Evolutionary conservation across 2,888 invertebrate genomes (phyloP).

Genomic region (Odiellus spinosus): DNA sequence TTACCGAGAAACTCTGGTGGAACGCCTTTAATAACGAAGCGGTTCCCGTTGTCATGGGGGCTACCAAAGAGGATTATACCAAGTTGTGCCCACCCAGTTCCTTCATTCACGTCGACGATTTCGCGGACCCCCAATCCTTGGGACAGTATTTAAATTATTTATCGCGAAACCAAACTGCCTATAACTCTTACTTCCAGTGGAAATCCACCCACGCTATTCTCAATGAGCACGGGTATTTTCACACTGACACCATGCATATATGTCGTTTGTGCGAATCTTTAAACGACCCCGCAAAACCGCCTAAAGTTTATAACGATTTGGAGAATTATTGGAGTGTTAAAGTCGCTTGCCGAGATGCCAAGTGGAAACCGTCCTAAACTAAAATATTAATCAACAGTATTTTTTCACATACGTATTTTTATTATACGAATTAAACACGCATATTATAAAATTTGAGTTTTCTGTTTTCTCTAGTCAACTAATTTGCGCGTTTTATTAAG

Average conservation of each 20-base stretch:
- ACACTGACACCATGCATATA: constrained; percentile 41
- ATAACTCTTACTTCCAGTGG: constrained; percentile 20
- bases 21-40: constrained; percentile 37
- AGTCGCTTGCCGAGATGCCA: constrained; percentile 9
- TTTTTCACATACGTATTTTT: no score
- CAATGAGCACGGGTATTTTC: constrained; percentile 53
- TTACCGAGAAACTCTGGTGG: constrained; percentile 53
- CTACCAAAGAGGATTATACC: constrained; percentile 33
- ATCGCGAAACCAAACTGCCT: constrained; percentile 13
- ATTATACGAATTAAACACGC: no score
- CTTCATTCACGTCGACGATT: constrained; percentile 41
- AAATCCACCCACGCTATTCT: constrained; percentile 36
- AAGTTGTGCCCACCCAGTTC: constrained; percentile 45
- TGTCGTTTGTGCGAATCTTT: constrained; percentile 52
- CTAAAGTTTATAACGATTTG: constrained; percentile 11
- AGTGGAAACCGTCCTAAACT: no score
- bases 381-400: no score
- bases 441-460: no score
- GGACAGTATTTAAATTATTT: constrained; percentile 14
- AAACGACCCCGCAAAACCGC: constrained; percentile 27
- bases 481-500: no score
- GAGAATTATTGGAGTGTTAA: constrained; percentile 12
- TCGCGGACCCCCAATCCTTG: constrained; percentile 21
- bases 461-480: no score
- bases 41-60: constrained; percentile 46